Conservation (phyloP, 2,797 vertebrate genomes). For the Cetoscarus ocellatus region DNA sequence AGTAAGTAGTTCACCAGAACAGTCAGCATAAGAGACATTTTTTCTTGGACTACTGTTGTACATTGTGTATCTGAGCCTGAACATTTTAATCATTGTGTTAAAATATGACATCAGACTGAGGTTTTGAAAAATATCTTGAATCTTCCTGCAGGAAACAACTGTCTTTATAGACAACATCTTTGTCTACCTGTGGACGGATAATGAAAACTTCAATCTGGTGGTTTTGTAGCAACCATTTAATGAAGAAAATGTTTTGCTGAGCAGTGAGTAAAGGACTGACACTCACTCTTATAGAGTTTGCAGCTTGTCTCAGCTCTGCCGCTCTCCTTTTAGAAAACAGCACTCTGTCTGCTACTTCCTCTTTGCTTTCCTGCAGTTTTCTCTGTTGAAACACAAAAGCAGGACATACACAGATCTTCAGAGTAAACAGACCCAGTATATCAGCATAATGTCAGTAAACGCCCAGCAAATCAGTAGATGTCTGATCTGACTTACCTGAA, state of each 20-base stretch:
- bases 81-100: too few species aligned
- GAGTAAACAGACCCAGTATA: neutral
- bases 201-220: neutral
- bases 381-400: conserved; percentile 45
- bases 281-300: conserved; percentile 53
- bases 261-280: neutral
- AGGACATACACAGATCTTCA: neutral
- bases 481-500: conserved; percentile 38
- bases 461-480: accelerated
- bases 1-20: too few species aligned
- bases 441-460: neutral
- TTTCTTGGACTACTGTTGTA: too few species aligned
- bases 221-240: neutral
- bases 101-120: too few species aligned
- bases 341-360: conserved; percentile 27
- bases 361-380: conserved; percentile 23
- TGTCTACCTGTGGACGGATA: neutral
- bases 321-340: conserved; percentile 19
- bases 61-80: too few species aligned
- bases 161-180: neutral
- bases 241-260: neutral
- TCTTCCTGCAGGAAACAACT: neutral
- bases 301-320: conserved; percentile 29
- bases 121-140: neutral
- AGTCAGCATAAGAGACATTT: too few species aligned